Evolutionary conservation across 2,888 invertebrate genomes (phyloP).

Genomic region (Dascillus cervinus): DNA sequence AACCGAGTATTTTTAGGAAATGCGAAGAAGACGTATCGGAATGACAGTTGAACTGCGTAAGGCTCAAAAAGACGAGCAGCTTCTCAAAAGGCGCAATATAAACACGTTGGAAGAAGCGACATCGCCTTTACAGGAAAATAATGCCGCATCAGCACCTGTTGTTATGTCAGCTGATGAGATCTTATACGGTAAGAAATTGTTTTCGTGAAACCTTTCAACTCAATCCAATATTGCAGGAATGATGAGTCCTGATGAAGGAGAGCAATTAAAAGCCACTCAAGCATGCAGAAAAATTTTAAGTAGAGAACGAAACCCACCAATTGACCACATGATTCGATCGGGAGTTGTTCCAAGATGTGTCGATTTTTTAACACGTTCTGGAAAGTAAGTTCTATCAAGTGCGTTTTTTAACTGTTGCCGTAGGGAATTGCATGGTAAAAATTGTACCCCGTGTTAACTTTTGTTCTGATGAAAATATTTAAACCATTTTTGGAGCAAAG

Average conservation of each 20-base stretch:
- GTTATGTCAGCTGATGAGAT: constrained; percentile 64
- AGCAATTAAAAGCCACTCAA: constrained; percentile 66
- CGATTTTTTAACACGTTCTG: constrained; percentile 59
- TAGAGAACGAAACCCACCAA: constrained; percentile 84
- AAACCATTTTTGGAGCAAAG: no score
- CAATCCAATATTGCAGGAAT: constrained; percentile 46
- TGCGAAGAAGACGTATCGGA: constrained; percentile 83
- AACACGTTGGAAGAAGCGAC: constrained; percentile 49
- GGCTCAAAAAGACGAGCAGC: constrained; percentile 87
- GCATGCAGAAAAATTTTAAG: constrained; percentile 83
- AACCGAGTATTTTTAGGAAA: constrained; percentile 54
- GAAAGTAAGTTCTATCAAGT: constrained; percentile 53
- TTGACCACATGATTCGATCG: constrained; percentile 72
- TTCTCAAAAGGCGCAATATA: constrained; percentile 84
- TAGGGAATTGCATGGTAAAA: no score
- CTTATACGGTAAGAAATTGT: constrained; percentile 46
- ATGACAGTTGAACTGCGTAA: constrained; percentile 87
- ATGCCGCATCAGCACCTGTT: constrained; percentile 37
- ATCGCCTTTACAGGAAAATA: constrained; percentile 46
- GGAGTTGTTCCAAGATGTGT: constrained; percentile 82
- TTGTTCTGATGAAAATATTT: no score
- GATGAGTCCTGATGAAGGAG: constrained; percentile 53
- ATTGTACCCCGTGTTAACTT: no score
- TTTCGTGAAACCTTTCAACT: background rate
- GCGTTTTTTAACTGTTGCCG: no score